These are phyloP conservation scores for Oxyteleia sp. DNA, from an alignment of 2,888 invertebrate species.

Conservation along the genomic window DNA sequence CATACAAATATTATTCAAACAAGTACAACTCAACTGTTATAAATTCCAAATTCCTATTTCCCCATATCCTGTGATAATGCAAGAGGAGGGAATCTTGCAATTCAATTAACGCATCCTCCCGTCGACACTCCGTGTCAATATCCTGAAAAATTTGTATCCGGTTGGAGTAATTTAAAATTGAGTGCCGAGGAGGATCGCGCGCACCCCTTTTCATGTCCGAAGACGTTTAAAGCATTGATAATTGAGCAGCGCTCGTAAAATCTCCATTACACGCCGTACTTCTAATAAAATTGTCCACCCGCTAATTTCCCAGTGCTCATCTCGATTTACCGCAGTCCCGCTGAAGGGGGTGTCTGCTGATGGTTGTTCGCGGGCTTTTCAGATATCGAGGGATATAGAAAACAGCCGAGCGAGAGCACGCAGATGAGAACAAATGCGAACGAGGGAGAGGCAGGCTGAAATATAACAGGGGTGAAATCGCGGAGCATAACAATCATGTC, in stretches of 20 bases:
- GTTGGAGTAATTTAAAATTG: slow-evolving; percentile 35
- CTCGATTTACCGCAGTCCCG: slow-evolving; percentile 82
- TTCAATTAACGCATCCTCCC: slow-evolving; percentile 24
- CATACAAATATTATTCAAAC: too few relatives aligned
- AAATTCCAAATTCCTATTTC: too few relatives aligned
- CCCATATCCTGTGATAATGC: too few relatives aligned
- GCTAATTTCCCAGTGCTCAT: slow-evolving; percentile 82
- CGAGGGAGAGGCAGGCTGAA: slow-evolving; percentile 76
- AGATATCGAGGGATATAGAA: slow-evolving; percentile 62
- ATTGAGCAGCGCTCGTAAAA: slow-evolving; percentile 83
- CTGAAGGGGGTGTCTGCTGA: slow-evolving; percentile 73
- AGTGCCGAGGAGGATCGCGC: slow-evolving; percentile 13
- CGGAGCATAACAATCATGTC: slow-evolving; percentile 81
- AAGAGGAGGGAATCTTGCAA: too few relatives aligned
- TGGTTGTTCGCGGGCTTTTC: slow-evolving; percentile 66
- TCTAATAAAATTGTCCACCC: slow-evolving; percentile 84
- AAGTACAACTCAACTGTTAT: too few relatives aligned
- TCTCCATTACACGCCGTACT: slow-evolving; percentile 81
- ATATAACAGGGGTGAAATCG: slow-evolving; percentile 76
- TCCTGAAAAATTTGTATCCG: slow-evolving; percentile 18
- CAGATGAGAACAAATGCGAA: slow-evolving; percentile 74
- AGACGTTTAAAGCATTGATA: slow-evolving; percentile 80
- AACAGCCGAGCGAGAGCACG: slow-evolving; percentile 40
- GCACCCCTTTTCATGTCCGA: slow-evolving; percentile 37
- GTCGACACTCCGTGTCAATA: slow-evolving; percentile 9